Evolutionary conservation across 2,888 invertebrate species (phyloP).

Genomic region (Camptogramma bilineatum): DNA sequence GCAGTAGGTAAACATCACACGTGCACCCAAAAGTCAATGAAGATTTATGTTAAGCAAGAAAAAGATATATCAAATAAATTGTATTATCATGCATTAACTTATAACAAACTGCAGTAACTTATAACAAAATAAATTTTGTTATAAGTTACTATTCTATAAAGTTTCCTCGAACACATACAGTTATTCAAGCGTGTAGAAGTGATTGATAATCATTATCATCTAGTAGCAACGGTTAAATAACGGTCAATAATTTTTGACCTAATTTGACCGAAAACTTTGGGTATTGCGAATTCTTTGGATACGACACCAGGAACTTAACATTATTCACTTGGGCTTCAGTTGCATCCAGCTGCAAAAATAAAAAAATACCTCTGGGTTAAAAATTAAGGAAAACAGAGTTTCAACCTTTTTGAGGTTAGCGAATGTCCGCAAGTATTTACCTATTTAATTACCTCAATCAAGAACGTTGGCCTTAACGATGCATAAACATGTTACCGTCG

Average conservation of each 20-base stretch:
- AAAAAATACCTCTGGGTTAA: neutral
- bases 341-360: neutral
- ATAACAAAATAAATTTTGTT: neutral
- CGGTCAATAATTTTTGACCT: neutral
- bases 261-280: neutral
- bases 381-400: conserved; percentile 21
- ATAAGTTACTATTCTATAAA: neutral
- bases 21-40: conserved; percentile 7
- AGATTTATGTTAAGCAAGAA: conserved; percentile 7
- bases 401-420: conserved; percentile 23
- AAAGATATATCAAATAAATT: conserved; percentile 5
- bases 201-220: neutral
- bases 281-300: no score
- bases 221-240: neutral
- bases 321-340: neutral
- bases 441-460: conserved; percentile 38
- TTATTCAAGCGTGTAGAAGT: neutral
- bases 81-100: neutral
- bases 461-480: conserved; percentile 33
- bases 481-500: conserved; percentile 32
- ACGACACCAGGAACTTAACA: no score
- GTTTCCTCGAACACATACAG: neutral
- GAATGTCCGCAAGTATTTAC: conserved; percentile 35
- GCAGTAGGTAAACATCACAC: neutral
- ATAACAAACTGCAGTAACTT: neutral